phyloP scores from a whole-genome alignment of 2,888 invertebrate species.

The Phyllotreta cruciferae region DNA sequence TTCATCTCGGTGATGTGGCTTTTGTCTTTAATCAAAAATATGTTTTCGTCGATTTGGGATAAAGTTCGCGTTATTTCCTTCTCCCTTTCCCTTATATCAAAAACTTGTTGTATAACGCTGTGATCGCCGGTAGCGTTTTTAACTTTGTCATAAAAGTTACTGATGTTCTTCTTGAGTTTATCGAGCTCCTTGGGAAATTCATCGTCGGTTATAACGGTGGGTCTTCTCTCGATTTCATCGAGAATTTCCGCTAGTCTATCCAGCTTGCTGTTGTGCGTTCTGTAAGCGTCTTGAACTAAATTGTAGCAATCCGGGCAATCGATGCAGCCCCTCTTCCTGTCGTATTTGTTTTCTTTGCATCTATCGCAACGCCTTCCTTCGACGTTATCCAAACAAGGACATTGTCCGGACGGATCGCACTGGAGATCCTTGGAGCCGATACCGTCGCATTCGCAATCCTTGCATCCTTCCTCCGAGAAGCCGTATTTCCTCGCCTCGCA shows the following conservation, averaged over 20 bases:
- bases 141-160: conserved; percentile 77
- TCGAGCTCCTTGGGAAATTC: conserved; percentile 87
- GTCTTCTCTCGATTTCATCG: conserved; percentile 88
- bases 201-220: conserved; percentile 88
- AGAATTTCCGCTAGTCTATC: conserved; percentile 77
- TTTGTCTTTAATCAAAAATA: conserved; percentile 54
- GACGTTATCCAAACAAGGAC: conserved; percentile 87
- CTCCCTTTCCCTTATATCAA: conserved; percentile 73
- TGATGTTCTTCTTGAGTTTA: conserved; percentile 79
- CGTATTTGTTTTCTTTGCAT: conserved; percentile 96
- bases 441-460: conserved; percentile 86
- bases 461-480: conserved; percentile 81
- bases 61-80: conserved; percentile 68
- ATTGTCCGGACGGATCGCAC: conserved; percentile 87
- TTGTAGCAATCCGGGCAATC: conserved; percentile 97
- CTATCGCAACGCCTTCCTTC: conserved; percentile 94
- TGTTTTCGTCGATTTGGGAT: conserved; percentile 59
- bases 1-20: conserved; percentile 33
- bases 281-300: conserved; percentile 87
- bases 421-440: conserved; percentile 90
- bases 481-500: conserved; percentile 84
- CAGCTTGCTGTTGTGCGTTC: conserved; percentile 76
- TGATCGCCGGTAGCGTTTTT: conserved; percentile 65
- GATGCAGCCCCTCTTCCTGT: conserved; percentile 86
- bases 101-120: conserved; percentile 61